Evolutionary conservation across 2,113 vertebrate species (phyloP), one percentile per base, ranked within the genome.

Genomic region (Mionectes macconnelli): DNA sequence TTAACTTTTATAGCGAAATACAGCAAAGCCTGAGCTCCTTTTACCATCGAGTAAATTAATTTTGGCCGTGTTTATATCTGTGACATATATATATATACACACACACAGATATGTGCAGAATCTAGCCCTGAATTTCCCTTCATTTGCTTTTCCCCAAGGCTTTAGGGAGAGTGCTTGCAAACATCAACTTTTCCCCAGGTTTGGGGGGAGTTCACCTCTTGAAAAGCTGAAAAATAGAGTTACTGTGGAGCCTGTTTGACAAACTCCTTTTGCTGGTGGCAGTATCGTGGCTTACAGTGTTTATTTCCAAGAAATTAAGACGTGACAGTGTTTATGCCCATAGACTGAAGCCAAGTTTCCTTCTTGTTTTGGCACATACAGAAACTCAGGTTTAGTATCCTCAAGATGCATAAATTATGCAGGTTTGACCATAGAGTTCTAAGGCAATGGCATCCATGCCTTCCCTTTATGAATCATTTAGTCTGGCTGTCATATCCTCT

Each of bases 161-260:
- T 90, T 59, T 33, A 35, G 67, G 37, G 79, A 83, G 16, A 8
- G 62, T 3, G 2, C 68, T 78, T 91, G 76, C 60, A 82, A 12
- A 84, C 72, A 42, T 84, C 95, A 93, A 17, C 50, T 19, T 78
- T 90, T 37, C 47, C 63, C 55, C 68, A 86, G 83, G 47, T 90
- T 96, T 86, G 67, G 66, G 68, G n/a, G 62, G 72, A 87, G 73
- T 87, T 95, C 83, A 84, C 91, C 73, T 87, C 91, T 92, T 9
- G 50, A 52, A 52, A 52, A 27, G 88, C 52, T 56, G 10, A 73
- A 95, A 95, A 89, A 57, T 53, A 70, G 67, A 84, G 68, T 93
- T 90, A 28, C 68, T 40, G 40, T 25, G 39, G 49, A 68, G 57
- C 74, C 83, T 56, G n/a, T 47, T 75, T 89, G 91, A 94, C 64